Base-by-base conservation (phyloP, 2,888 invertebrate genomes). In the Diarsia rubi region DNA sequence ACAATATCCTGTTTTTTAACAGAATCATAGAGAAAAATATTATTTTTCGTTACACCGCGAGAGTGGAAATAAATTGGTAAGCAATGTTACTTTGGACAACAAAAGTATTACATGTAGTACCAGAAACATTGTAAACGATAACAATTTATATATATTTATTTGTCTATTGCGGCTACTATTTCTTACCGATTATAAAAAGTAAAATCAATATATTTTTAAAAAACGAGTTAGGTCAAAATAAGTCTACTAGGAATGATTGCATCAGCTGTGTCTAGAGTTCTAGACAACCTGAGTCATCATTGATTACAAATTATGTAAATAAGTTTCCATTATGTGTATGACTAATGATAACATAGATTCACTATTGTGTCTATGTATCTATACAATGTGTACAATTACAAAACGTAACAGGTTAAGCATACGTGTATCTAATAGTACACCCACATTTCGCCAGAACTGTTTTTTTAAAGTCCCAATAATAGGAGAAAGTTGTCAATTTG, bases 271-370 rank as follows among this genome's bases (percentile, higher is more conserved):
- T 59, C 37, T 44, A 37, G 47, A 19, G n/a, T 60, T 60, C 42
- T 52, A 54, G 59, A 31, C 21, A 62, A 59, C 5, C 14, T 75
- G 78, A 77, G 65, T 77, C 77, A 80, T 31, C 57, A 66, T 64
- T 64, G 59, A 79, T 66, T 24, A 63, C 44, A 19, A 72, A 69
- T 65, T 49, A 80, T 66, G 60, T 66, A 69, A 73, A 73, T 72
- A 54, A 52, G 54, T 63, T 47, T 63, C 16, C 70, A 49, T 68
- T 73, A 81, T 31, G n/a, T n/a, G n/a, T 37, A 37, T 77, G 69
- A 57, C 57, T 69, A 60, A 77, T 60, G 59, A 49, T 49, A 68
- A 57, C 60, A 62, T 49, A 37, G 24, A 42, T 74, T 60, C 52
- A 54, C 45, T 68, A n/a, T 73, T 70, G 47, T 67, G 54, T 69